These are phyloP conservation scores for Eupeodes luniger DNA, from an alignment of 2,888 invertebrate genomes.

Conservation along the genomic window DNA sequence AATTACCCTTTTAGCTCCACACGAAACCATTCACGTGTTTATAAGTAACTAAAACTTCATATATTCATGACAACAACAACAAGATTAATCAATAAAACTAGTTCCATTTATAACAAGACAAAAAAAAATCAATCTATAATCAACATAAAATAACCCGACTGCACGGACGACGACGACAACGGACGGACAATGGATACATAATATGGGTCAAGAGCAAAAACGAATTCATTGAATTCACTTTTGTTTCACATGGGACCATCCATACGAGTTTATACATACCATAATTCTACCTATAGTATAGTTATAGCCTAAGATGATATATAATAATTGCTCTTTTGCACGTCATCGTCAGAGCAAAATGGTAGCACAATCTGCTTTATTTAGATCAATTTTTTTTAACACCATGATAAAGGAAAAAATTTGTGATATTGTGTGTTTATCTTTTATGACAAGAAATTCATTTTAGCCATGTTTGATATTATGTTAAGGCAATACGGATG, in stretches of 20 bases:
- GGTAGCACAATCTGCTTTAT: background rate
- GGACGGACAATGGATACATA: conserved; percentile 14
- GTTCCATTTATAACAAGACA: conserved; percentile 31
- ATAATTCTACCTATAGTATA: background rate
- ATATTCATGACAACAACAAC: background rate
- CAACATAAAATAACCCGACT: conserved; percentile 5
- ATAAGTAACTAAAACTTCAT: conserved; percentile 33
- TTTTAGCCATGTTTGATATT: background rate
- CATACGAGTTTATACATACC: background rate
- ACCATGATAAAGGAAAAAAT: background rate
- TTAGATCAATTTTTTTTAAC: background rate
- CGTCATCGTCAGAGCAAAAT: conserved; percentile 26
- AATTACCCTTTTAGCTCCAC: background rate
- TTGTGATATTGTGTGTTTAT: background rate
- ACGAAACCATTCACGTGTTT: background rate
- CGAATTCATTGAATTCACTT: conserved; percentile 33
- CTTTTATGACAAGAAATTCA: background rate
- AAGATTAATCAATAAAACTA: conserved; percentile 59
- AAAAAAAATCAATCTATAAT: conserved; percentile 4
- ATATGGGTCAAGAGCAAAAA: conserved; percentile 68
- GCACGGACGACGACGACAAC: background rate
- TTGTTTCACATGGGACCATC: conserved; percentile 12
- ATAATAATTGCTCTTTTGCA: conserved; percentile 23
- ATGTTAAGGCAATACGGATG: background rate
- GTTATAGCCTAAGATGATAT: background rate